Conservation (phyloP, 2,113 vertebrate genomes). For the Platycercus adscitus region DNA sequence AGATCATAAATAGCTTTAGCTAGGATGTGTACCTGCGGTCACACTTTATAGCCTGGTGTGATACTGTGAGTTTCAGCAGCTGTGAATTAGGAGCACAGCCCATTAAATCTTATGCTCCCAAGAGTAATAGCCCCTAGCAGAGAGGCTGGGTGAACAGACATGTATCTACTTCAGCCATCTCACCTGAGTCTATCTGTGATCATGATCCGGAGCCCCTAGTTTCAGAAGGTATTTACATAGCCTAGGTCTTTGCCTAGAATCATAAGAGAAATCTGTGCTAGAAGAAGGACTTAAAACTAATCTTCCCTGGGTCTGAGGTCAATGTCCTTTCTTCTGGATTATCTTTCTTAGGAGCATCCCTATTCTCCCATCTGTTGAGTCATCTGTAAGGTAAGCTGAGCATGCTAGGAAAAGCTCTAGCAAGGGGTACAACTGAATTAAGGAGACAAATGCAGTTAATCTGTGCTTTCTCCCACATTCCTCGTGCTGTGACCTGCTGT, state of each 20-base stretch:
- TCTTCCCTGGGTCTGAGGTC: not conserved
- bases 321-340: slow-evolving; percentile 27
- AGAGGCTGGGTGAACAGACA: not conserved
- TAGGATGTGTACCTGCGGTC: not conserved
- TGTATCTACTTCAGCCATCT: not conserved
- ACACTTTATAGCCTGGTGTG: not conserved
- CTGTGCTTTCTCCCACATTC: not conserved
- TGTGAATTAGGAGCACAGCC: not conserved
- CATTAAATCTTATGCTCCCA: not conserved
- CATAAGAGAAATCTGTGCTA: not conserved
- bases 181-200: not conserved
- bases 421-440: not conserved
- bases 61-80: not conserved
- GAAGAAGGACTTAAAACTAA: not conserved
- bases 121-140: not conserved
- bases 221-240: not conserved
- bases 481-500: not conserved
- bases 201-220: not conserved
- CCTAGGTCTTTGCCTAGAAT: not conserved
- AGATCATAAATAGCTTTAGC: not conserved
- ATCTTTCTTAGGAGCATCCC: not conserved
- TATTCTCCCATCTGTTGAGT: slow-evolving; percentile 16
- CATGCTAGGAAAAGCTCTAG: not conserved
- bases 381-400: not conserved
- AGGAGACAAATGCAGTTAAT: not conserved